Percentiles rank a stretch among this genome's conserved stretches.
Evolutionary conservation across 2,888 invertebrate species (phyloP).

Genomic region (Dusona sp.): DNA sequence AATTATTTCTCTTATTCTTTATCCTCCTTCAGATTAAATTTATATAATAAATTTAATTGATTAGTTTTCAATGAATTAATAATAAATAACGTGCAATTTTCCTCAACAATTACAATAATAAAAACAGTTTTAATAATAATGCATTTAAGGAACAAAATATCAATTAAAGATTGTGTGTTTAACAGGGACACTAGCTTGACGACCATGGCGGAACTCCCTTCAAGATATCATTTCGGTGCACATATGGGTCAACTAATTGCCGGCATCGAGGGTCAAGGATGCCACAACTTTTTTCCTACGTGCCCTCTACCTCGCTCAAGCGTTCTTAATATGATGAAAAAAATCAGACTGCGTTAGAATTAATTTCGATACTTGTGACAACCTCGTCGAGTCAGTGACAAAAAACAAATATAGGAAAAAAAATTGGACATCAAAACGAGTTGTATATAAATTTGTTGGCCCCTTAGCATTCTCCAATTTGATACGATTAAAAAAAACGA

Average conservation of each 20-base stretch:
- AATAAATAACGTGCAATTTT: too few relatives aligned
- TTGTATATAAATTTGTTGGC: not conserved
- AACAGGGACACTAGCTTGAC: conserved; percentile 88
- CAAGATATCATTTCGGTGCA: conserved; percentile 88
- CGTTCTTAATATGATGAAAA: conserved; percentile 88
- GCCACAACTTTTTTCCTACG: conserved; percentile 89
- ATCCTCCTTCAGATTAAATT: too few relatives aligned
- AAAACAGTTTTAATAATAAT: too few relatives aligned
- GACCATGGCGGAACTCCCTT: conserved; percentile 88
- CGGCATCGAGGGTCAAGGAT: conserved; percentile 88
- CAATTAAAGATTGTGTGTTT: conserved; percentile 63
- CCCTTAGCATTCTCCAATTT: not conserved
- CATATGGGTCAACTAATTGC: conserved; percentile 89
- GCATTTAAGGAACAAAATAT: not conserved
- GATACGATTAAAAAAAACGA: not conserved
- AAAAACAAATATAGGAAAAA: not conserved
- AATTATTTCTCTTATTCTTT: too few relatives aligned
- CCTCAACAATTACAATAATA: too few relatives aligned
- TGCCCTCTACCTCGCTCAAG: conserved; percentile 88
- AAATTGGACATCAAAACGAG: not conserved
- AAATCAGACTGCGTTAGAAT: conserved; percentile 83
- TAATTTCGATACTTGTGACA: not conserved
- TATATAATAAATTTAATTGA: too few relatives aligned
- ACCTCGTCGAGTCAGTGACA: not conserved
- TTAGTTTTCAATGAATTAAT: not conserved